A percentile compares a stretch with the other conserved stretches of the same genome.
Conservation (phyloP, 1,140 invertebrate genomes). For the Telenomus remus region DNA sequence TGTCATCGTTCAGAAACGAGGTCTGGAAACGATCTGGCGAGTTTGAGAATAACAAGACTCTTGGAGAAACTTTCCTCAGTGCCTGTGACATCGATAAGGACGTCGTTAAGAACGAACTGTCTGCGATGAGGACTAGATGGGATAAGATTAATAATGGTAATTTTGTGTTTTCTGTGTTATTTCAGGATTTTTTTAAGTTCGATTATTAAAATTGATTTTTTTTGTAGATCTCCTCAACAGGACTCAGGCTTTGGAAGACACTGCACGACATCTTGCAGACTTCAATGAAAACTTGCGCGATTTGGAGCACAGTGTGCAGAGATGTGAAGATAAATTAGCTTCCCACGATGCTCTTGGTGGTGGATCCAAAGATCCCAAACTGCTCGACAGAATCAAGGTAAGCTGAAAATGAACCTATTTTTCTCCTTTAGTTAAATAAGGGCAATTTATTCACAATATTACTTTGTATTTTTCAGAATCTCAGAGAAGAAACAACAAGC, state of each 20-base stretch:
- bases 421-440: too few relatives aligned
- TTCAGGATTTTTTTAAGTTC: not conserved
- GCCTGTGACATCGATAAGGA: slow-evolving; percentile 94
- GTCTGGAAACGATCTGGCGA: slow-evolving; percentile 94
- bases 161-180: slow-evolving; percentile 7
- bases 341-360: slow-evolving; percentile 88
- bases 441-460: too few relatives aligned
- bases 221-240: slow-evolving; percentile 76
- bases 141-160: slow-evolving; percentile 90
- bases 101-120: slow-evolving; percentile 87
- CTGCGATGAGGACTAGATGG: slow-evolving; percentile 89
- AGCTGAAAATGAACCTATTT: too few relatives aligned
- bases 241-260: slow-evolving; percentile 89
- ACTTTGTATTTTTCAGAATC: slow-evolving; percentile 70
- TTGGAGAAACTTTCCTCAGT: slow-evolving; percentile 89
- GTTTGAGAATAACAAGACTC: slow-evolving; percentile 89
- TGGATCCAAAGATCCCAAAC: slow-evolving; percentile 86
- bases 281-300: slow-evolving; percentile 91
- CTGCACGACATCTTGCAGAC: slow-evolving; percentile 86
- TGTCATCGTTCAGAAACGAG: slow-evolving; percentile 93
- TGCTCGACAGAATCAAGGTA: slow-evolving; percentile 87
- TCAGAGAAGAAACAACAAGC: slow-evolving; percentile 84
- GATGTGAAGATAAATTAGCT: slow-evolving; percentile 90
- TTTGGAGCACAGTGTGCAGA: slow-evolving; percentile 85
- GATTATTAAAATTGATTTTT: slow-evolving; percentile 25